These are phyloP conservation scores for Piprites chloris DNA, from an alignment of 2,113 vertebrate genomes.

Conservation along the genomic window DNA sequence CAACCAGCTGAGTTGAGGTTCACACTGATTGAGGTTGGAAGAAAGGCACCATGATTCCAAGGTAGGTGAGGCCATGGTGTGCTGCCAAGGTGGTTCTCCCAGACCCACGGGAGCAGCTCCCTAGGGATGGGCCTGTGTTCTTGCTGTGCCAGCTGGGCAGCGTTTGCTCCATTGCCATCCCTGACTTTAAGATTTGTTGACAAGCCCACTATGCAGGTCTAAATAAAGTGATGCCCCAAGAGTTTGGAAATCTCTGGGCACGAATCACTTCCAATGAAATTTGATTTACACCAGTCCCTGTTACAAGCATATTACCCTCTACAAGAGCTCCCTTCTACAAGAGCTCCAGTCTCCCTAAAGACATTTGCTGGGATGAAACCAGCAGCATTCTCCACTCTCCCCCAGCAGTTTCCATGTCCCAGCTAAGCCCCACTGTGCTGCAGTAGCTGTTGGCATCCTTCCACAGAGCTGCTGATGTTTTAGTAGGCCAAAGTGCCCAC, in stretches of 20 bases:
- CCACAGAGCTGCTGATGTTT: neutral
- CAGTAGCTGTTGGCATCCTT: neutral
- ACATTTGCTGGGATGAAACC: neutral
- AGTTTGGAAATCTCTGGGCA: neutral
- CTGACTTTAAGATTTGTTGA: neutral
- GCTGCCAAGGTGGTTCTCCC: neutral
- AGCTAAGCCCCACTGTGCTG: neutral
- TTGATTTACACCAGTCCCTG: neutral
- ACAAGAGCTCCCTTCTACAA: neutral
- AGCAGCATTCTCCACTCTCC: neutral
- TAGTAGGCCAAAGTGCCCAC: neutral
- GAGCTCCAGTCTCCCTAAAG: neutral
- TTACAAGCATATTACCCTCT: neutral
- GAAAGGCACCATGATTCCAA: neutral
- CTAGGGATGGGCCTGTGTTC: neutral
- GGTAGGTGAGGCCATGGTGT: accelerated
- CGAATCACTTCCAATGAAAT: neutral
- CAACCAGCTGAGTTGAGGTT: neutral
- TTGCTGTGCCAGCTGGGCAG: neutral
- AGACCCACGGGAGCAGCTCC: accelerated
- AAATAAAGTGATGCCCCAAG: neutral
- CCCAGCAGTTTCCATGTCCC: neutral
- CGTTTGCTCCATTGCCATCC: neutral
- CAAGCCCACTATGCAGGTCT: neutral
- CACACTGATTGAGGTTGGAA: accelerated